Conservation (phyloP, 1,140 invertebrate species). For the Lepidotrigona ventralis region DNA sequence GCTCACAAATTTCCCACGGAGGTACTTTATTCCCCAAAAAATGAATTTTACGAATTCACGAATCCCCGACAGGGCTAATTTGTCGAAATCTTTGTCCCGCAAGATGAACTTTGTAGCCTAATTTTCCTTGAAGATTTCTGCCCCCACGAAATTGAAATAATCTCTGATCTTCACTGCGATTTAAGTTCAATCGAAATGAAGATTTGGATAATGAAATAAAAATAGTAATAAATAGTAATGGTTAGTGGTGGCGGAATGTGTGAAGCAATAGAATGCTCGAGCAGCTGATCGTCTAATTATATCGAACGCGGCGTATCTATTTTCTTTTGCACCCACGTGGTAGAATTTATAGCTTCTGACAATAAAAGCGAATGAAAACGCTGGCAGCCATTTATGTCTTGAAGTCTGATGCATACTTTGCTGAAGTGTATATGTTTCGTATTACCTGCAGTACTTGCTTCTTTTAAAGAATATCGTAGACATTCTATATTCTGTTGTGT, state of each 20-base stretch:
- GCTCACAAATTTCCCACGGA: too few species aligned
- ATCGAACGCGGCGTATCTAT: constrained; percentile 12
- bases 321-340: constrained; percentile 31
- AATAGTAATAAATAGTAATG: neutral
- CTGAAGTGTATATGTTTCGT: neutral
- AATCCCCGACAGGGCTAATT: too few species aligned
- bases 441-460: neutral
- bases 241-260: neutral
- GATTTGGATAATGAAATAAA: neutral
- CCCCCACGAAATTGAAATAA: too few species aligned
- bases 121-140: too few species aligned
- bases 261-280: neutral
- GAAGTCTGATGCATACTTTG: neutral
- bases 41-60: too few species aligned
- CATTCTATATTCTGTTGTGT: neutral
- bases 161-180: too few species aligned
- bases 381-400: neutral
- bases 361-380: constrained; percentile 8
- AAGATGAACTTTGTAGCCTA: too few species aligned
- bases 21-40: too few species aligned
- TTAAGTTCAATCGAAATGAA: too few species aligned
- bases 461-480: too few species aligned
- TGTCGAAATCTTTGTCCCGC: too few species aligned
- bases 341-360: constrained; percentile 20
- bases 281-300: constrained; percentile 24